These are phyloP conservation scores for Phrixothrix hirtus DNA, from an alignment of 2,888 invertebrate species.

Conservation along the genomic window DNA sequence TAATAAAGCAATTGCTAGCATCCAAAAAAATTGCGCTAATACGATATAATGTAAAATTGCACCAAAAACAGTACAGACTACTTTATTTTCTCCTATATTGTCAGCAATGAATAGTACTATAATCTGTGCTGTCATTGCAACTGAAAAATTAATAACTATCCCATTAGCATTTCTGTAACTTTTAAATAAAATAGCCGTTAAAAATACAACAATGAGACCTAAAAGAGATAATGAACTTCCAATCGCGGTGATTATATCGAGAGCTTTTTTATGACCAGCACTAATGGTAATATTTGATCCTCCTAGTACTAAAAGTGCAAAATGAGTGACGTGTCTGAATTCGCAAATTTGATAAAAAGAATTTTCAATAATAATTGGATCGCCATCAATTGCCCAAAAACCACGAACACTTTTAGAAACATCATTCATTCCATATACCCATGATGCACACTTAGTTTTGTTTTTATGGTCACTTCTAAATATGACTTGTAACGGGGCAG, in stretches of 20 bases:
- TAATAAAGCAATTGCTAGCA: conserved; percentile 66
- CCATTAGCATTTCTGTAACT: conserved; percentile 63
- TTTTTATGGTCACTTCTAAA: conserved; percentile 44
- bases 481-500: conserved; percentile 59
- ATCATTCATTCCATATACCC: conserved; percentile 56
- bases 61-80: conserved; percentile 61
- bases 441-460: conserved; percentile 55
- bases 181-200: conserved; percentile 59
- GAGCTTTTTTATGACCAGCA: conserved; percentile 11
- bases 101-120: conserved; percentile 53
- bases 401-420: conserved; percentile 51
- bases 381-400: conserved; percentile 18
- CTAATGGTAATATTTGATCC: conserved; percentile 35
- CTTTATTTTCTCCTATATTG: conserved; percentile 46
- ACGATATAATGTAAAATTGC: conserved; percentile 65
- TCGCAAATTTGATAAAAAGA: conserved; percentile 30
- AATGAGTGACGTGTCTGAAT: conserved; percentile 15
- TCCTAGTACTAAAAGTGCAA: conserved; percentile 13
- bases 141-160: conserved; percentile 60
- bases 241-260: conserved; percentile 50
- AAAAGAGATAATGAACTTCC: conserved; percentile 58
- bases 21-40: conserved; percentile 68
- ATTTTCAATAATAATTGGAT: conserved; percentile 39
- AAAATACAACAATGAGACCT: conserved; percentile 54
- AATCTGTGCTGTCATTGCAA: conserved; percentile 55